phyloP scores from a whole-genome alignment of 2,797 vertebrate genomes.

The Clamator glandarius region DNA sequence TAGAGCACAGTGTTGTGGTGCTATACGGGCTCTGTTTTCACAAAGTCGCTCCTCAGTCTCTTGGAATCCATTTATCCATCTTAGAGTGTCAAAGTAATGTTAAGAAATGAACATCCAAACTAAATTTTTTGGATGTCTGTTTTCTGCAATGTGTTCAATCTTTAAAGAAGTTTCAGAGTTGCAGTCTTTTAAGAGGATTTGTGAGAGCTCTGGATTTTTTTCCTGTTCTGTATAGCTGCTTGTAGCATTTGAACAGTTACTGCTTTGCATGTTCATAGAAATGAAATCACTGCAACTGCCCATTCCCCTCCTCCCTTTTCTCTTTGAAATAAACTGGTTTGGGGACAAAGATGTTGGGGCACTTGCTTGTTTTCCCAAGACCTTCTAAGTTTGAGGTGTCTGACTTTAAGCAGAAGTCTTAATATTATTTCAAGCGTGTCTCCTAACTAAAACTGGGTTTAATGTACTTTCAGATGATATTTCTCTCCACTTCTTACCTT shows the following conservation, averaged over 20 bases:
- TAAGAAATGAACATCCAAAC: neutral
- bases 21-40: neutral
- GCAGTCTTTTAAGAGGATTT: neutral
- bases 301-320: neutral
- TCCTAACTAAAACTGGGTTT: neutral
- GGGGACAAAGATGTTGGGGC: neutral
- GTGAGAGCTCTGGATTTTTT: neutral
- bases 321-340: neutral
- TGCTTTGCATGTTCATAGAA: neutral
- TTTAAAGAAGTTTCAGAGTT: neutral
- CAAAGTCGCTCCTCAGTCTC: neutral
- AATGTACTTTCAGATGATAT: neutral
- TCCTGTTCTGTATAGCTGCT: neutral
- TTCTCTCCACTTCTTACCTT: neutral
- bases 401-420: neutral
- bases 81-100: neutral
- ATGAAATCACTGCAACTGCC: neutral
- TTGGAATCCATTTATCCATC: neutral
- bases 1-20: rapidly evolving
- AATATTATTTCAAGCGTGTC: neutral
- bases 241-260: neutral
- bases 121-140: neutral
- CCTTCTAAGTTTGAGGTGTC: neutral
- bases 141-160: neutral
- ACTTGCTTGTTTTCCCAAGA: neutral